A percentile compares a stretch with the other conserved stretches of the same genome.
These are phyloP conservation scores for Thermophis baileyi DNA, from an alignment of 2,113 vertebrate species.

Conservation along the genomic window DNA sequence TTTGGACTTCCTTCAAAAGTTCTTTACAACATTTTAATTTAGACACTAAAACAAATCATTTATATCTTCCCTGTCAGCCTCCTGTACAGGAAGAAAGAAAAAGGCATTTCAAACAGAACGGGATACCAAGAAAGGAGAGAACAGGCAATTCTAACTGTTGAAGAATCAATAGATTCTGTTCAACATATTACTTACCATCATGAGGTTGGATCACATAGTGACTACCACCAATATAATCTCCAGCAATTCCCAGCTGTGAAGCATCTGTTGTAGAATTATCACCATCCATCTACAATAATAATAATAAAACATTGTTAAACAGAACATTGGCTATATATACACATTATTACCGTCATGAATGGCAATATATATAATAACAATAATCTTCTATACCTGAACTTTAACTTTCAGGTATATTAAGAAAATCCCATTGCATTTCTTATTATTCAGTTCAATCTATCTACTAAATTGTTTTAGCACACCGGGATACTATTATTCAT, in stretches of 20 bases:
- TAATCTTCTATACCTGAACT: background rate
- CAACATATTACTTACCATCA: conserved; percentile 78
- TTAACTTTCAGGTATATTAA: background rate
- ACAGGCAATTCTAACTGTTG: background rate
- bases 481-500: background rate
- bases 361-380: background rate
- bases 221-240: conserved; percentile 89
- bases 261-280: conserved; percentile 93
- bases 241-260: conserved; percentile 92
- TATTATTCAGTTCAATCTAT: background rate
- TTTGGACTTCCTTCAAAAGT: background rate
- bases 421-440: background rate
- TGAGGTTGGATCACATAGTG: conserved; percentile 96
- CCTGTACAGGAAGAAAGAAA: background rate
- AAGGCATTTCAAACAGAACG: background rate
- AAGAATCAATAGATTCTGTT: background rate
- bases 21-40: background rate
- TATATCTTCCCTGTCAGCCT: background rate
- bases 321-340: background rate
- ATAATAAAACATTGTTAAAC: conserved; percentile 35
- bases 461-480: background rate
- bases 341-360: background rate
- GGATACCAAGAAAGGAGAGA: background rate
- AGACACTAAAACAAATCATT: background rate
- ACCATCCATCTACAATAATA: conserved; percentile 86